phyloP scores from a whole-genome alignment of 1,140 invertebrate species.

The Ceratina japonica region DNA sequence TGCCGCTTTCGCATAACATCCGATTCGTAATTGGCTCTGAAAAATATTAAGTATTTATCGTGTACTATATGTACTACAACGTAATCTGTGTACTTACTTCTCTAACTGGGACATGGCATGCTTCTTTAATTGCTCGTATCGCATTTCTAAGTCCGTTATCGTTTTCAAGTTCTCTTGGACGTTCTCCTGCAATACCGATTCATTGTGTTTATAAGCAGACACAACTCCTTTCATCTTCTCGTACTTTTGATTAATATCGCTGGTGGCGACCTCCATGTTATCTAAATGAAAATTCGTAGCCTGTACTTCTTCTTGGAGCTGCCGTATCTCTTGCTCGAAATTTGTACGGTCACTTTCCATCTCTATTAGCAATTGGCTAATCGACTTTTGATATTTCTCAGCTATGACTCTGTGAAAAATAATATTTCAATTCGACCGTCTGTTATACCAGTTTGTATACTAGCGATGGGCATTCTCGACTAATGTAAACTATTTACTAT shows the following conservation, averaged over 20 bases:
- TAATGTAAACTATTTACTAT: too few species aligned
- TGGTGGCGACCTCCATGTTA: conserved; percentile 85
- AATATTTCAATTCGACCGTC: too few species aligned
- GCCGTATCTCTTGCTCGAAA: too few species aligned
- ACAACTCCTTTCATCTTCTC: conserved; percentile 83
- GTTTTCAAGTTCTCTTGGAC: conserved; percentile 82
- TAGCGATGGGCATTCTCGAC: too few species aligned
- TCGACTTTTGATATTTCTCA: too few species aligned
- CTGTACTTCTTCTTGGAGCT: too few species aligned
- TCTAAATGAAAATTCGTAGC: too few species aligned
- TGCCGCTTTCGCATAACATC: conserved; percentile 80
- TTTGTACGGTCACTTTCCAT: too few species aligned
- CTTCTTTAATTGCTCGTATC: conserved; percentile 82
- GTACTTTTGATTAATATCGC: conserved; percentile 85
- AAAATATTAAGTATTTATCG: conserved; percentile 50
- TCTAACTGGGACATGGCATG: conserved; percentile 84
- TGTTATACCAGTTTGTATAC: too few species aligned
- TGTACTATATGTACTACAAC: too few species aligned
- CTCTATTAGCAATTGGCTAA: too few species aligned
- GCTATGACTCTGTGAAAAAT: too few species aligned
- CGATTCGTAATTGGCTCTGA: conserved; percentile 83
- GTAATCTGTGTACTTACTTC: conserved; percentile 71
- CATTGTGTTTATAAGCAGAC: conserved; percentile 84
- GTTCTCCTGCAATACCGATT: conserved; percentile 82
- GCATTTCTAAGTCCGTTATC: conserved; percentile 81